These are phyloP conservation scores for Cotesia glomerata DNA, from an alignment of 1,140 invertebrate genomes.

Conservation along the genomic window DNA sequence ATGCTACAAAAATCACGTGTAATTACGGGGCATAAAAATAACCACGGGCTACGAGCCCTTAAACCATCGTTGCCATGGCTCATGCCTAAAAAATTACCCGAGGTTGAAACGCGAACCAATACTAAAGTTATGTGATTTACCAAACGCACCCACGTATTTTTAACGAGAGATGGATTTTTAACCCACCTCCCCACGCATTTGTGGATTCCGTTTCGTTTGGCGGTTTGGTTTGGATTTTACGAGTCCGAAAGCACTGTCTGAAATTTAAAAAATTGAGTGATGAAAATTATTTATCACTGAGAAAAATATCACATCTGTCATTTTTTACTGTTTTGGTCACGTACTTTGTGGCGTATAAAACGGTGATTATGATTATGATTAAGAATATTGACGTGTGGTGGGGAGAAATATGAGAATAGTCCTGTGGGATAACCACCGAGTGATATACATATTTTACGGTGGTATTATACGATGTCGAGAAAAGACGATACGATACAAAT, in stretches of 20 bases:
- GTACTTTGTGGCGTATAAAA: conserved; percentile 59
- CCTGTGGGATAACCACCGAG: conserved; percentile 51
- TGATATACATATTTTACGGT: conserved; percentile 28
- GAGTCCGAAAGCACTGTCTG: too few relatives aligned
- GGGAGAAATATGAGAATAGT: conserved; percentile 49
- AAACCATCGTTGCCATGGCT: not conserved
- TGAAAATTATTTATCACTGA: conserved; percentile 2
- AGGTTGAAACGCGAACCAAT: not conserved
- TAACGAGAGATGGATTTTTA: too few relatives aligned
- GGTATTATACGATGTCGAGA: conserved; percentile 31
- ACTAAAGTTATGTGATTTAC: too few relatives aligned
- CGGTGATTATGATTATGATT: conserved; percentile 45
- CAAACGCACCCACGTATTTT: too few relatives aligned
- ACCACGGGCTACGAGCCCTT: conserved; percentile 47
- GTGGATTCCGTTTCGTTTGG: conserved; percentile 3
- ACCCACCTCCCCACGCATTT: not conserved
- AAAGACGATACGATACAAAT: conserved; percentile 47
- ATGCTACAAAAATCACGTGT: conserved; percentile 53
- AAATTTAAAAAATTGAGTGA: too few relatives aligned
- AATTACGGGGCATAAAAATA: conserved; percentile 63
- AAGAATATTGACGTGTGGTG: conserved; percentile 41
- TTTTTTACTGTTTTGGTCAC: conserved; percentile 53
- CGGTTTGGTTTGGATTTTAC: not conserved
- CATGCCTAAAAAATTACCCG: conserved; percentile 13
- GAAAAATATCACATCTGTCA: conserved; percentile 57